Conservation (phyloP, 1,140 invertebrate species). For the Thalassaphorura encarpata region DNA sequence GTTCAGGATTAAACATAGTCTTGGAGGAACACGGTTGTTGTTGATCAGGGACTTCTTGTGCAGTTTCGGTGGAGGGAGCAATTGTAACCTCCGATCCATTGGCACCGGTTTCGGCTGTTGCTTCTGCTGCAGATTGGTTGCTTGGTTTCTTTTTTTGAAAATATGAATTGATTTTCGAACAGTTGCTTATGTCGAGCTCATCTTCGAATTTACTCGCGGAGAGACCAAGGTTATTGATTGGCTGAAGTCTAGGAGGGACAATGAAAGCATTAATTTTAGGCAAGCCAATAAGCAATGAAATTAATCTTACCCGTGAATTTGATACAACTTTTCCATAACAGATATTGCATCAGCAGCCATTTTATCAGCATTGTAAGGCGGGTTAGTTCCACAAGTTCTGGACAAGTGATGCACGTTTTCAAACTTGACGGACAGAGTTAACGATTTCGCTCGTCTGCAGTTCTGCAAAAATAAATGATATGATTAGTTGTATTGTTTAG, state of each 20-base stretch:
- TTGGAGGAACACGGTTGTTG: neutral
- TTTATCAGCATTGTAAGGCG: slow-evolving; percentile 16
- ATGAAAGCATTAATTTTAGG: neutral
- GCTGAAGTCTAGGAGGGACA: slow-evolving; percentile 7
- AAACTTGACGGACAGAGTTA: slow-evolving; percentile 26
- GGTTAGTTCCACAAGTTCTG: slow-evolving; percentile 12
- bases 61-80: neutral
- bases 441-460: slow-evolving; percentile 21
- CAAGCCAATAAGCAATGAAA: neutral
- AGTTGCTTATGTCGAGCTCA: slow-evolving; percentile 3
- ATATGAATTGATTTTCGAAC: slow-evolving; percentile 19
- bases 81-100: neutral
- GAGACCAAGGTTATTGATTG: slow-evolving; percentile 18
- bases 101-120: neutral
- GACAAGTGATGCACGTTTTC: slow-evolving; percentile 18
- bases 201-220: slow-evolving; percentile 30
- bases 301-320: slow-evolving; percentile 12
- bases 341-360: slow-evolving; percentile 9
- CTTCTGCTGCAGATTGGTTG: neutral
- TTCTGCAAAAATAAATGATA: slow-evolving; percentile 14
- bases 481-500: no score
- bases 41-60: neutral
- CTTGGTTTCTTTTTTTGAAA: neutral
- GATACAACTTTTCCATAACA: slow-evolving; percentile 23
- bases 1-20: neutral